Evolutionary conservation across 2,888 invertebrate genomes (phyloP).

Genomic region (Seladonia tumulorum): DNA sequence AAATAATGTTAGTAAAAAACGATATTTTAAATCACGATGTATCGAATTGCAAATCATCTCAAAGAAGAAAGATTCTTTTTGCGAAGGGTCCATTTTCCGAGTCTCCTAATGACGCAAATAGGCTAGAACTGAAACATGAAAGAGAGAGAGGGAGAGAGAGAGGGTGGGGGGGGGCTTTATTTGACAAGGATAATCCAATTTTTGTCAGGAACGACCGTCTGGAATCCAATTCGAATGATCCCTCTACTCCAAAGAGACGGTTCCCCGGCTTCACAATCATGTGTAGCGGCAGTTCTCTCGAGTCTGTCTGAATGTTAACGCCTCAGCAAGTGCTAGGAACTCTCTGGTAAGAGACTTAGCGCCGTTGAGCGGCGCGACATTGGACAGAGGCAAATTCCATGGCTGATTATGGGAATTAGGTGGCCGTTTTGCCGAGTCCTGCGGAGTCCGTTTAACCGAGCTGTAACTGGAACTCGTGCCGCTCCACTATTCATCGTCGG

Average conservation of each 20-base stretch:
- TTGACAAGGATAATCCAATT: background rate
- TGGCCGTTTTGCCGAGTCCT: conserved; percentile 73
- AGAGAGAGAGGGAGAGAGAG: background rate
- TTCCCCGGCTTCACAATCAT: background rate
- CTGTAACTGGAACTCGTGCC: conserved; percentile 68
- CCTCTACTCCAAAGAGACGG: background rate
- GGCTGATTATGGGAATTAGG: conserved; percentile 80
- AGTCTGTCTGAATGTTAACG: conserved; percentile 38
- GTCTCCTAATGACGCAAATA: background rate
- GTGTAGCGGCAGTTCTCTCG: conserved; percentile 13
- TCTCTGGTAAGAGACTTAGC: conserved; percentile 40
- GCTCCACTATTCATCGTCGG: conserved; percentile 66
- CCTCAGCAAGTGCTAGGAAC: conserved; percentile 38
- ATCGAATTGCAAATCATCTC: background rate
- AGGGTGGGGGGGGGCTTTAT: background rate
- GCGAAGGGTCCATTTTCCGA: background rate
- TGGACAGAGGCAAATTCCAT: conserved; percentile 69
- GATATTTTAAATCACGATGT: background rate
- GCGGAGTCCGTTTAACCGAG: conserved; percentile 73
- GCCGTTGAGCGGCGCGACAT: conserved; percentile 34
- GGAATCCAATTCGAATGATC: conserved; percentile 32
- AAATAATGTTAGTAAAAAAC: no score
- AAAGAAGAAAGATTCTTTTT: background rate
- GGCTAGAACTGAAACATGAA: background rate
- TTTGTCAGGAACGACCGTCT: background rate